phyloP scores from a whole-genome alignment of 2,797 vertebrate species.

The Cuculus canorus region DNA sequence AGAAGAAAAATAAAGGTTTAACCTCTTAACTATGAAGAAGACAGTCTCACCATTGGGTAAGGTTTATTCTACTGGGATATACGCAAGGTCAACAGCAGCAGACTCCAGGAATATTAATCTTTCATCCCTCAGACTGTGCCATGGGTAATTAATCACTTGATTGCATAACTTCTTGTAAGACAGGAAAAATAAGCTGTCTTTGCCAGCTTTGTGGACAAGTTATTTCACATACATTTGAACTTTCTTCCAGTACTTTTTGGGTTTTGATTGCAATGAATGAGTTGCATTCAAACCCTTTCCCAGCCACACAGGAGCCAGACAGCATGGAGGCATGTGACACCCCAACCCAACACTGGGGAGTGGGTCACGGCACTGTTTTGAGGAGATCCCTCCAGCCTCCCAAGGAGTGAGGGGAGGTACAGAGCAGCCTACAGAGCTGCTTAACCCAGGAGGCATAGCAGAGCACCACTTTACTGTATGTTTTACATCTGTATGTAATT shows the following conservation, averaged over 20 bases:
- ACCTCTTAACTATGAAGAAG: constrained; percentile 53
- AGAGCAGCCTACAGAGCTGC: neutral
- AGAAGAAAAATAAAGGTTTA: constrained; percentile 65
- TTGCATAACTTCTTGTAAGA: constrained; percentile 75
- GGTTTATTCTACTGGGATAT: constrained; percentile 67
- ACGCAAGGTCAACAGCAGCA: constrained; percentile 70
- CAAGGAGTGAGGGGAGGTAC: neutral
- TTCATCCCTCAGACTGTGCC: constrained; percentile 68
- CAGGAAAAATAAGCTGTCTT: constrained; percentile 72
- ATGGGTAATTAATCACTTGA: constrained; percentile 70
- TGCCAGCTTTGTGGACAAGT: constrained; percentile 69
- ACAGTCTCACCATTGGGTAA: constrained; percentile 46
- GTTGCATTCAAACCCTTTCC: constrained; percentile 40
- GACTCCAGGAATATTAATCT: constrained; percentile 73
- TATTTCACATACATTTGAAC: constrained; percentile 72
- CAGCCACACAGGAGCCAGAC: constrained; percentile 18
- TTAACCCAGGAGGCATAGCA: neutral
- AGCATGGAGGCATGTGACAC: neutral
- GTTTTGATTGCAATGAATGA: constrained; percentile 62
- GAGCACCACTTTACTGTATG: neutral
- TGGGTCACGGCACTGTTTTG: neutral
- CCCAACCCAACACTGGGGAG: neutral
- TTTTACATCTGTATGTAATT: constrained; percentile 55
- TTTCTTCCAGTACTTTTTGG: constrained; percentile 70
- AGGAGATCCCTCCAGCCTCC: neutral